Evolutionary conservation across 2,888 invertebrate species (phyloP), one percentile per base, ranked within the genome.

Genomic region (Vannuccia rotundouncinata): DNA sequence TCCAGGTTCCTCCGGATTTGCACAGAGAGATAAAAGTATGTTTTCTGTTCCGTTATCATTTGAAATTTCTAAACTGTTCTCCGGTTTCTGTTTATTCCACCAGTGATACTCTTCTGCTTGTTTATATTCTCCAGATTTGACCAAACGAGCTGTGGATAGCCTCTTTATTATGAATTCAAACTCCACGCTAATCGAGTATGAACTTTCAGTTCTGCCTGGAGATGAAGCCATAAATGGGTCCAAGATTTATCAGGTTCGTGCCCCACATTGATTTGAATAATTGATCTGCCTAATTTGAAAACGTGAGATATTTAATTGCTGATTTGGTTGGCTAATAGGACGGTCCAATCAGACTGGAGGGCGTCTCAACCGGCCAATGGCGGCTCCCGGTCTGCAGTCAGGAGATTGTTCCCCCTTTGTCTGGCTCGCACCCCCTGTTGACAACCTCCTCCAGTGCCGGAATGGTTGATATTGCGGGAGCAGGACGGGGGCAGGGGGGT

Each of bases 121-220:
- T 59, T 59, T 81, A 31, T 1, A 22, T 79, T 79, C 45, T 83
- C 89, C 85, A 85, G 84, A 77, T 75, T 82, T 60, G 77, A 82
- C 45, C 66, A 81, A 91, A 84, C 90, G 92, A 17, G 85, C 87
- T 13, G 91, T 92, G 25, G 93, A 95, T 85, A 93, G 94, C n/a
- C 89, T 96, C 10, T 95, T 94, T 87, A 91, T 95, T 28, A 92
- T 95, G 91, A 93, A 94, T 74, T 93, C 93, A 84, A 92, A 93
- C 85, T 96, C 95, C 29, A 92, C 91, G 80, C 91, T 97, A 83
- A 91, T 94, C 82, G 95, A 96, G 86, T 94, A 96, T 84, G 92
- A 93, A 86, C 90, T 96, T 85, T 93, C 95, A 84, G 94, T 87
- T 0, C 83, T 83, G 30, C 84, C 85, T 60, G 84, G 83, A 25